phyloP scores from a whole-genome alignment of 2,888 invertebrate species.

The Eutolmus rufibarbis region DNA sequence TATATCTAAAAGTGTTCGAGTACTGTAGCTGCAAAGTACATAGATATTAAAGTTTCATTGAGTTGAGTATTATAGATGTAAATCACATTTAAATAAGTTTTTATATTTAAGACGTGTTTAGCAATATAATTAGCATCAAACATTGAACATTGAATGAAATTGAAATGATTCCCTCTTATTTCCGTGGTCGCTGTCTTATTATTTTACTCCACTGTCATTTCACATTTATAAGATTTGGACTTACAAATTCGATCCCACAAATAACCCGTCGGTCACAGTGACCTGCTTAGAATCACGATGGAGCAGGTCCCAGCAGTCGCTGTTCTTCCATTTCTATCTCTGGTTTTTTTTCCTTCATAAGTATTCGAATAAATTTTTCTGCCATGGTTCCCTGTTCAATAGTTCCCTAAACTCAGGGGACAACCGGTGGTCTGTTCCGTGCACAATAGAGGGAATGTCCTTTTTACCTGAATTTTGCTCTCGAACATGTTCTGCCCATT shows the following conservation, averaged over 20 bases:
- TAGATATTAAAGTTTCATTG: too few species aligned
- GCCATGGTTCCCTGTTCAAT: neutral
- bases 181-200: neutral
- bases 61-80: too few species aligned
- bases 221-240: neutral
- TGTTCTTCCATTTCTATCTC: neutral
- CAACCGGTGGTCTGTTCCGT: neutral
- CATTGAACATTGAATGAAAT: neutral
- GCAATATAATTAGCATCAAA: too few species aligned
- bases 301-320: neutral
- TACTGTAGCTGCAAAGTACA: too few species aligned
- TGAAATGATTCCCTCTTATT: neutral
- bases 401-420: neutral
- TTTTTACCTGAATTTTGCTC: neutral
- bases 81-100: too few species aligned
- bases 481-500: neutral
- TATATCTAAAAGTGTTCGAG: too few species aligned
- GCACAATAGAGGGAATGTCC: neutral
- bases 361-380: neutral
- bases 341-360: neutral
- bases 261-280: neutral
- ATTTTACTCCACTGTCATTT: neutral
- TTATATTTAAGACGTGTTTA: too few species aligned
- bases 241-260: neutral
- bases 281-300: neutral